A percentile compares a stretch with the other conserved stretches of the same genome.
These are phyloP conservation scores for Caradrina clavipalpis DNA, from an alignment of 2,888 invertebrate species.

Conservation along the genomic window DNA sequence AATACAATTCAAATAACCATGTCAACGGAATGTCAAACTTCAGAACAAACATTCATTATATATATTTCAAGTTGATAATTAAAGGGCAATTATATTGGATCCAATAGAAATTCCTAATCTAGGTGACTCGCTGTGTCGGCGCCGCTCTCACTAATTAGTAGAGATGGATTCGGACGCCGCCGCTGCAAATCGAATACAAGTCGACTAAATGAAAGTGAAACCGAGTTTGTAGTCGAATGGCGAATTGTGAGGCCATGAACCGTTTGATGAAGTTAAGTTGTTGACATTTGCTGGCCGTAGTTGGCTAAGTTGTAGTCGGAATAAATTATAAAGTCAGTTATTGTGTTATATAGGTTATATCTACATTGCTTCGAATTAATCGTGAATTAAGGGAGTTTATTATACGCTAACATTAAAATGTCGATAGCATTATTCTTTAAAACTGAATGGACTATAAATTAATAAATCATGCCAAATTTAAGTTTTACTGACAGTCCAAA, in stretches of 20 bases:
- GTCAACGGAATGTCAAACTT: constrained; percentile 19
- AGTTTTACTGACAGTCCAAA: too few relatives aligned
- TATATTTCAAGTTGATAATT: constrained; percentile 43
- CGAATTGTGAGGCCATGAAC: neutral
- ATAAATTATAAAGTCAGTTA: too few relatives aligned
- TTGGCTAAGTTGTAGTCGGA: neutral
- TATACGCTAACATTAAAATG: too few relatives aligned
- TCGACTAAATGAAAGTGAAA: constrained; percentile 33
- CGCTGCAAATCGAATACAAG: constrained; percentile 35
- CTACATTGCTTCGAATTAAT: too few relatives aligned
- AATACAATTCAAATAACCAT: constrained; percentile 30
- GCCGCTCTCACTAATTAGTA: constrained; percentile 40
- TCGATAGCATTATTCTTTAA: too few relatives aligned
- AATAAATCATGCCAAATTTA: too few relatives aligned
- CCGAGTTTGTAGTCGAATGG: constrained; percentile 8
- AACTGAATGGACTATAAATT: too few relatives aligned
- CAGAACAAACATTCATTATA: constrained; percentile 44
- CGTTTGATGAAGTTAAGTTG: neutral
- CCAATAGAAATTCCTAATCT: constrained; percentile 63
- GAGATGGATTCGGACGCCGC: constrained; percentile 23
- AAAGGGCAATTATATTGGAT: constrained; percentile 67
- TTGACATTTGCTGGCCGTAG: neutral
- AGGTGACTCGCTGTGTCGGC: constrained; percentile 48
- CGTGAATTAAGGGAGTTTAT: too few relatives aligned
- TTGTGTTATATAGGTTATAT: too few relatives aligned